phyloP scores from a whole-genome alignment of 2,888 invertebrate species.

The Pyrrhia umbra region DNA sequence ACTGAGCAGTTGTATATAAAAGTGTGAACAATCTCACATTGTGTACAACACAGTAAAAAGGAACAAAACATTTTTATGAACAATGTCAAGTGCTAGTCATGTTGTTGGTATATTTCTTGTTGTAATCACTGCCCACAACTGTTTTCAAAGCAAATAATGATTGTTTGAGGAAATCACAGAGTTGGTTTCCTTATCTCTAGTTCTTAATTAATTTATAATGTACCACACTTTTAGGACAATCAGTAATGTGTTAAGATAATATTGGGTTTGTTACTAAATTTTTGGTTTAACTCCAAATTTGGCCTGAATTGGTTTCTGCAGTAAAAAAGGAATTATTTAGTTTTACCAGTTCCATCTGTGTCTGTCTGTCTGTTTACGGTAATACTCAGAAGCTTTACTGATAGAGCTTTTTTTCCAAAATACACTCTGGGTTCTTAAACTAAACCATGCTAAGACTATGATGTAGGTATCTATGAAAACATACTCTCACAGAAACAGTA shows the following conservation, averaged over 20 bases:
- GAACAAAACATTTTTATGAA: constrained; percentile 13
- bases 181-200: constrained; percentile 26
- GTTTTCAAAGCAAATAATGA: constrained; percentile 30
- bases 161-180: constrained; percentile 41
- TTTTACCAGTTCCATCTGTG: no score
- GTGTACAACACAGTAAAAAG: neutral
- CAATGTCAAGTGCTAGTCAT: constrained; percentile 9
- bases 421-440: no score
- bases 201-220: constrained; percentile 42
- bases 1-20: neutral
- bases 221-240: constrained; percentile 14
- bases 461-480: no score
- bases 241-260: neutral
- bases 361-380: no score
- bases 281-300: neutral
- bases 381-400: no score
- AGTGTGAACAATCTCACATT: neutral
- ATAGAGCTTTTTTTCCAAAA: no score
- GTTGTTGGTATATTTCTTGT: constrained; percentile 11
- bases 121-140: constrained; percentile 15
- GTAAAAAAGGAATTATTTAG: no score
- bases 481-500: no score
- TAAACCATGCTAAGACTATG: no score
- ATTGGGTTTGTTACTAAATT: neutral
- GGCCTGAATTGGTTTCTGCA: no score